phyloP scores from a whole-genome alignment of 2,113 vertebrate genomes.

The Dissostichus mawsoni region DNA sequence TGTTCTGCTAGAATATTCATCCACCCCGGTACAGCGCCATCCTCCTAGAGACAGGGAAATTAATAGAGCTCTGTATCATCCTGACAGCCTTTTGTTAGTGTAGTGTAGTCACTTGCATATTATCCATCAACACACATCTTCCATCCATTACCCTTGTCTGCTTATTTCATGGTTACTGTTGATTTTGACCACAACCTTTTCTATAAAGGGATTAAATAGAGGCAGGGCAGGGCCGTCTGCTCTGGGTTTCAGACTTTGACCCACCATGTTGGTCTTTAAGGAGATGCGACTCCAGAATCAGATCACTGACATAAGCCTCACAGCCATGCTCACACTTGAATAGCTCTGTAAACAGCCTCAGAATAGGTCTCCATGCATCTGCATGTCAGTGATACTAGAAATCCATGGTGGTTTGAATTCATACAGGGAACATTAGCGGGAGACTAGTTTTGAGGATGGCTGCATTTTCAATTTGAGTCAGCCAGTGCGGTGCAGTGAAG shows the following conservation, averaged over 20 bases:
- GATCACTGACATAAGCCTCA: slow-evolving; percentile 38
- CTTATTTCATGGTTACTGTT: slow-evolving; percentile 23
- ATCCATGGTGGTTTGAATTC: slow-evolving; percentile 37
- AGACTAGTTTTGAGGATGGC: slow-evolving; percentile 39
- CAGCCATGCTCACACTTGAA: slow-evolving; percentile 32
- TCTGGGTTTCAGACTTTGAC: slow-evolving; percentile 14
- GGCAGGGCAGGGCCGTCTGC: slow-evolving; percentile 13
- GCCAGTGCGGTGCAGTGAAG: slow-evolving; percentile 15
- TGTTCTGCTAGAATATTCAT: slow-evolving; percentile 67
- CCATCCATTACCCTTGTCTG: slow-evolving; percentile 2
- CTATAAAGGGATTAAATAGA: not conserved
- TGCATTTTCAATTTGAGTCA: slow-evolving; percentile 51
- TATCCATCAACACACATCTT: slow-evolving; percentile 6
- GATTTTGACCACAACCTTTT: slow-evolving; percentile 14
- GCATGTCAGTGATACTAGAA: slow-evolving; percentile 54
- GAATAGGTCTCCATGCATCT: slow-evolving; percentile 58
- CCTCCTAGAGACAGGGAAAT: slow-evolving; percentile 44
- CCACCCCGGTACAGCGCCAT: slow-evolving; percentile 30
- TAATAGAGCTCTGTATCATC: slow-evolving; percentile 53
- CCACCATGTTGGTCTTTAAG: slow-evolving; percentile 14
- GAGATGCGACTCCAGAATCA: slow-evolving; percentile 29
- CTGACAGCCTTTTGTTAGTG: slow-evolving; percentile 37
- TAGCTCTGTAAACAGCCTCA: slow-evolving; percentile 47
- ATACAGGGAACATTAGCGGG: slow-evolving; percentile 18
- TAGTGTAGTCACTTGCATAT: slow-evolving; percentile 27